Evolutionary conservation across 2,888 invertebrate genomes (phyloP), one percentile per base, ranked within the genome.

Genomic region (Augochlorella aurata): DNA sequence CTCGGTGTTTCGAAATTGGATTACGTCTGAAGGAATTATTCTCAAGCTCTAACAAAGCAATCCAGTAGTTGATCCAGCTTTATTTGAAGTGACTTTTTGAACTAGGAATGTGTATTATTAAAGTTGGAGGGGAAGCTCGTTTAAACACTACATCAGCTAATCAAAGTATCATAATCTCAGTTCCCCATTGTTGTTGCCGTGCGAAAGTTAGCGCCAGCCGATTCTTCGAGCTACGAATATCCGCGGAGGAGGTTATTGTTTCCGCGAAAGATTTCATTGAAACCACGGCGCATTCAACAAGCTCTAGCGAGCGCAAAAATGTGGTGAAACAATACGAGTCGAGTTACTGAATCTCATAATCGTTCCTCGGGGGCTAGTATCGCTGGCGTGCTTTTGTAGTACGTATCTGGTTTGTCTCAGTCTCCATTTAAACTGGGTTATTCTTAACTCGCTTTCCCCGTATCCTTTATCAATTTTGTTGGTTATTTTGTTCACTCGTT

Each of bases 191-290:
- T 45, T 66, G 21, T 50, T 18, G 10, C 24, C 14, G 47, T 12
- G 24, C 3, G n/a, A 7, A 21, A 52, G 29, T 24, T 5, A n/a
- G 14, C 38, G 52, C 8, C 45, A 5, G 44, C 21, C 12, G 54
- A 66, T 63, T 29, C 21, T 65, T 45, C 16, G 21, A 65, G 18
- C 18, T 18, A 18, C 38, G 47, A 45, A 29, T 71, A 50, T 65
- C 76, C 45, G 66, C 29, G 54, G n/a, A 66, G 66, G n/a, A 54
- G 29, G 38, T 71, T 47, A 77, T 77, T 66, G 71, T 71, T 54
- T n/a, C 24, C 24, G 54, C 47, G 45, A n/a, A 65, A 65, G 38
- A 44, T 65, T 65, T 44, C 44, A 52, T 69, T 49, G 38, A 65
- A 76, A 76, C 50, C 24, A 44, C 65, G 12, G 24, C 50, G 61